Conservation (phyloP, 2,113 vertebrate species). For the Cercocebus atys region DNA sequence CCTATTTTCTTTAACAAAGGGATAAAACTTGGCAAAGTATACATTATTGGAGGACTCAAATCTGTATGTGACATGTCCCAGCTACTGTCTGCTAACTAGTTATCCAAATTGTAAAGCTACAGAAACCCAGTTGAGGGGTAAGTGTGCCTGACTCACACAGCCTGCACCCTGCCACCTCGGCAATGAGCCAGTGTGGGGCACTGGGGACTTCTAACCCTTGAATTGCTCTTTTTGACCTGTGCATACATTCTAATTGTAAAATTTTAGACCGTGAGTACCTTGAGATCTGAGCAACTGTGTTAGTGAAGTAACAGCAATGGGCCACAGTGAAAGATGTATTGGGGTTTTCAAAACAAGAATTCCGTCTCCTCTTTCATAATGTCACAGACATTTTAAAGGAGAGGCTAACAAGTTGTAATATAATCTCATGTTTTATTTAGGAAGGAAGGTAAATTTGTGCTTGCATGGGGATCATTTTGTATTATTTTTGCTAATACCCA, state of each 20-base stretch:
- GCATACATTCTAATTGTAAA: not conserved
- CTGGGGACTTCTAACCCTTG: not conserved
- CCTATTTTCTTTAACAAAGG: not conserved
- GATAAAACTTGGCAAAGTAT: not conserved
- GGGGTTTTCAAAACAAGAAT: not conserved
- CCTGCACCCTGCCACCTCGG: not conserved
- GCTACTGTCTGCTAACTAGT: not conserved
- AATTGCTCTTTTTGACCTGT: not conserved
- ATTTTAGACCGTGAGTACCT: not conserved
- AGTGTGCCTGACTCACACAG: not conserved
- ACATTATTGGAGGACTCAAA: not conserved
- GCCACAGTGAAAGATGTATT: not conserved
- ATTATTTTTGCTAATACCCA: slow-evolving; percentile 51
- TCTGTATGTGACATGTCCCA: not conserved
- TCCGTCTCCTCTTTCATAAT: not conserved
- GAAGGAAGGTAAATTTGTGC: slow-evolving; percentile 15
- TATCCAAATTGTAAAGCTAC: not conserved
- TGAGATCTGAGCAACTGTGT: not conserved
- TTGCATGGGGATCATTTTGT: not conserved
- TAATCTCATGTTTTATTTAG: slow-evolving; percentile 26
- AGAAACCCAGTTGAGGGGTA: not conserved
- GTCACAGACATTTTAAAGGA: not conserved
- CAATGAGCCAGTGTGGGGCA: rapidly evolving
- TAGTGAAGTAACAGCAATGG: not conserved
- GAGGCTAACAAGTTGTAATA: not conserved